Evolutionary conservation across 2,888 invertebrate species (phyloP).

Genomic region (Rhyacophila evoluta): DNA sequence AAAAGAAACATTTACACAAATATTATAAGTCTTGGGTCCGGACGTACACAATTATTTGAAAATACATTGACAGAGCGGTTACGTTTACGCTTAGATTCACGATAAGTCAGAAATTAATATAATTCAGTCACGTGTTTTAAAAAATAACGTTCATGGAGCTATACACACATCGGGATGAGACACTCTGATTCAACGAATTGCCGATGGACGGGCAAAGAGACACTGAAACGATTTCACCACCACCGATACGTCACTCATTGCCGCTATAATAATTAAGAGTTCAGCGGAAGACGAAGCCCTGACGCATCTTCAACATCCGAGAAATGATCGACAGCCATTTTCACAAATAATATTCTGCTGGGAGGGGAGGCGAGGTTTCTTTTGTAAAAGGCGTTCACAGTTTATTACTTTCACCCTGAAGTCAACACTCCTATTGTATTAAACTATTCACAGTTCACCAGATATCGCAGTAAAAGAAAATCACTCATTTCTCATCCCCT

Average conservation of each 20-base stretch:
- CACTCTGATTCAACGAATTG: background rate
- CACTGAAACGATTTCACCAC: background rate
- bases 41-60: constrained; percentile 15
- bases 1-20: background rate
- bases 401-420: background rate
- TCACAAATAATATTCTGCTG: background rate
- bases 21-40: constrained; percentile 2
- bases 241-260: background rate
- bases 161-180: background rate
- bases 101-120: background rate
- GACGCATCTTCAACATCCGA: background rate
- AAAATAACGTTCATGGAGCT: constrained; percentile 14
- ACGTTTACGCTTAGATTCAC: background rate
- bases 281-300: background rate
- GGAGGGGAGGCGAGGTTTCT: background rate
- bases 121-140: constrained; percentile 14
- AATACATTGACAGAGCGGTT: background rate
- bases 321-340: background rate
- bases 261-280: background rate
- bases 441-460: constrained; percentile 16
- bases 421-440: background rate
- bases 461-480: background rate
- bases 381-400: background rate
- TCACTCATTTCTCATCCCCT: background rate
- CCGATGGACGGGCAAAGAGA: background rate